Conservation (phyloP, 2,888 invertebrate species). For the Malthinus seriepunctatus region DNA sequence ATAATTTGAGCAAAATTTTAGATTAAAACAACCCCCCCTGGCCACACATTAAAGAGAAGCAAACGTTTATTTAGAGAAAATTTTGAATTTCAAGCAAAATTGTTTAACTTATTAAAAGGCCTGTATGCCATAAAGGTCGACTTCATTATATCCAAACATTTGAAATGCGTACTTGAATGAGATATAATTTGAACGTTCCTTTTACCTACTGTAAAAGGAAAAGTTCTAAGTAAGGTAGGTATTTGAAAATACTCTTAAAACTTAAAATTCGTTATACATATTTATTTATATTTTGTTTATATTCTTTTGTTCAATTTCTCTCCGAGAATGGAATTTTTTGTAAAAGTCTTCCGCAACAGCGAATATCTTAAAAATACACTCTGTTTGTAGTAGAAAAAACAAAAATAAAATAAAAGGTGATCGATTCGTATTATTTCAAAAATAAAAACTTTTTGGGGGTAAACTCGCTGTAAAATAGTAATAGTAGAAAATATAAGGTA, state of each 20-base stretch:
- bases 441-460: neutral
- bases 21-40: no score
- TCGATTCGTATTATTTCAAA: neutral
- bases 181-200: constrained; percentile 37
- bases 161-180: constrained; percentile 39
- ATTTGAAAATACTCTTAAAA: neutral
- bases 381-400: neutral
- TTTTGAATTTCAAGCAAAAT: neutral
- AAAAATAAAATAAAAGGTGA: neutral
- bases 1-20: no score
- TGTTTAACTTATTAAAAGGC: constrained; percentile 21
- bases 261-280: neutral
- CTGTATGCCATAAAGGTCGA: constrained; percentile 10
- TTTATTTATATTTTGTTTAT: constrained; percentile 3
- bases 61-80: no score
- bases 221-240: neutral
- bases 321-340: neutral
- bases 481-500: neutral
- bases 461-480: neutral
- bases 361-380: neutral
- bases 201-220: constrained; percentile 21
- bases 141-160: constrained; percentile 29
- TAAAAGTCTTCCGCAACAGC: neutral
- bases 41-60: no score
- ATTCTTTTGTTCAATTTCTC: neutral